Base-by-base conservation (phyloP, 92 coral and sea anemone genomes). In the Parazoanthus swiftii region DNA sequence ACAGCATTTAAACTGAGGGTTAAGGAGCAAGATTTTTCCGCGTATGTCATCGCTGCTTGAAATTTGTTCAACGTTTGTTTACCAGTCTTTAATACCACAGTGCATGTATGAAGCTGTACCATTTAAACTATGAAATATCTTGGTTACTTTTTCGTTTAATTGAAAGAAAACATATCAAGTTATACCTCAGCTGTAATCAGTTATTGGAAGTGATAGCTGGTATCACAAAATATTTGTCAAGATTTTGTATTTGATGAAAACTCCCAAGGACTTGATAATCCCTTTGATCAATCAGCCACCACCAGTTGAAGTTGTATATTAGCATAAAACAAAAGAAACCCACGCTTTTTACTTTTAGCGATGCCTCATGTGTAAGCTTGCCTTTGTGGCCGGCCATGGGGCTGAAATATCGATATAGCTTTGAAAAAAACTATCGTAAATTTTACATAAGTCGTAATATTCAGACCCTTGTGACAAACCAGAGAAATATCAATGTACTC, bases 191-290 rank as follows among this genome's bases (percentile, higher is more conserved):
- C 1, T 63, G 70, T 23, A 20, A 5, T 20, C 70, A 63, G 70
- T 63, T 63, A 63, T n/a, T 63, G 0, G 25, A 8, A 23, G 16
- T 63, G 26, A 21, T 74, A 29, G 20, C 23, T 15, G 21, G 39
- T 74, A 35, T 74, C 20, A 74, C 78, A 36, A 37, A 29, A 35
- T 7, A 35, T 74, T 21, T 37, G 37, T 74, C 21, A 39, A 36
- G 46, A 14, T 74, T 37, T 33, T 51, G 21, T 79, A 29, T 50
- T 48, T 51, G 23, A 79, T 79, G 65, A 25, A 78, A 39, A 46
- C 83, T 50, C n/a, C 42, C 83, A 79, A 26, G 25, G 39, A 79
- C 70, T 79, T 13, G 83, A 79, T 79, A 79, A 76, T 76, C 79
- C 79, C 7, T 63, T 14, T 74, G 21, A 15, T 13, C 78, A 74